Evolutionary conservation across 92 coral and sea anemone species (phyloP), one percentile per base, ranked within the genome.

Genomic region (Heteractis magnifica): DNA sequence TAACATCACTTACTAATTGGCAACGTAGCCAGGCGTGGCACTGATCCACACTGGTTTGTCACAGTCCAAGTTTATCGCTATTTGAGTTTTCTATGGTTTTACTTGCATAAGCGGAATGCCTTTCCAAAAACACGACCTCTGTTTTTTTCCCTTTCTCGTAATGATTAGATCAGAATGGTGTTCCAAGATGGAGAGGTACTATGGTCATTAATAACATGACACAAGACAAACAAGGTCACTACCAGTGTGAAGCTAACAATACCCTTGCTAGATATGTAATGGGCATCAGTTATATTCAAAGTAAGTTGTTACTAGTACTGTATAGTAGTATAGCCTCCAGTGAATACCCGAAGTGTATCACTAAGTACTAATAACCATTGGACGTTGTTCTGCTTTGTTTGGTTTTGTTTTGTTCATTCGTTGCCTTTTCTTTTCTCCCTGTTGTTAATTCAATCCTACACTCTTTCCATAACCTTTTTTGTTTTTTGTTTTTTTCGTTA

Each of bases 151-250:
- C 44, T 34, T 34, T 34, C 44, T 34, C 44, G 44, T 34, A 34
- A 34, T 34, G 44, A 34, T 2, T 50, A 77, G 65, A 23, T 56
- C 49, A 58, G n/a, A 11, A 5, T 6, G 34, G 26, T 15, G 55
- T 77, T 77, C 51, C 65, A 52, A 19, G 65, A 52, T 44, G 56
- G 34, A 21, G 10, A 18, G 81, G 56, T 1, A 77, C 81, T 15
- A 51, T 77, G 70, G 19, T 77, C 44, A 53, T 77, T 12, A 77
- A 77, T 26, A 52, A 77, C 41, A 77, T 77, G 44, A 20, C 60
- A 11, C 48, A 3, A 0, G 3, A 10, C 8, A 11, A 20, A 56
- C 3, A 1, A 6, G 81, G 65, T 12, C 49, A 53, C 0, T 77
- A 77, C 51, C 21, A 19, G 13, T 76, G 79, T 49, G 9, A 10